phyloP scores from a whole-genome alignment of 2,113 vertebrate species.

The Phoenicopterus ruber region DNA sequence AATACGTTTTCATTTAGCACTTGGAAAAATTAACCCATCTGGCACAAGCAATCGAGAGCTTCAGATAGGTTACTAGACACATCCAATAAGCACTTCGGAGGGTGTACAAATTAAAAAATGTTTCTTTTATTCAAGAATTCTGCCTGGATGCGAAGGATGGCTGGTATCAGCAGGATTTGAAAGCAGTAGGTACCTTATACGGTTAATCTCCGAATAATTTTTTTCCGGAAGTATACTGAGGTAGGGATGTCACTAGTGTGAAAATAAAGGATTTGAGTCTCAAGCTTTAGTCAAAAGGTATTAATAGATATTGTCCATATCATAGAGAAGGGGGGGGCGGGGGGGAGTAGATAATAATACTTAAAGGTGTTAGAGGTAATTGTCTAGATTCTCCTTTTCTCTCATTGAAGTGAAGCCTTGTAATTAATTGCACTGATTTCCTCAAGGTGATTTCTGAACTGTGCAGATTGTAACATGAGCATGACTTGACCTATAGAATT shows the following conservation, averaged over 20 bases:
- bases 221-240: neutral
- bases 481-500: neutral
- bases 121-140: neutral
- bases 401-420: neutral
- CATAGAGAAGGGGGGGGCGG: neutral
- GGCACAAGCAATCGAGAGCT: neutral
- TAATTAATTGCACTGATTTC: neutral
- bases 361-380: neutral
- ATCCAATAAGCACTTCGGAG: neutral
- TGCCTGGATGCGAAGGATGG: neutral
- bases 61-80: neutral
- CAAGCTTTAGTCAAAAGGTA: neutral
- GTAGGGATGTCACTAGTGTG: neutral
- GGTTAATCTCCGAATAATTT: neutral
- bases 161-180: neutral
- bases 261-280: neutral
- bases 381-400: neutral
- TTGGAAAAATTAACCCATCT: neutral
- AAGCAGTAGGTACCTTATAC: neutral
- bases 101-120: accelerated
- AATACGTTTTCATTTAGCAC: neutral
- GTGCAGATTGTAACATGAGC: neutral
- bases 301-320: neutral
- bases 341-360: neutral
- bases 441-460: neutral